Percentiles rank a stretch among this genome's conserved stretches.
Conservation (phyloP, 2,113 vertebrate genomes). For the Clupea harengus region DNA sequence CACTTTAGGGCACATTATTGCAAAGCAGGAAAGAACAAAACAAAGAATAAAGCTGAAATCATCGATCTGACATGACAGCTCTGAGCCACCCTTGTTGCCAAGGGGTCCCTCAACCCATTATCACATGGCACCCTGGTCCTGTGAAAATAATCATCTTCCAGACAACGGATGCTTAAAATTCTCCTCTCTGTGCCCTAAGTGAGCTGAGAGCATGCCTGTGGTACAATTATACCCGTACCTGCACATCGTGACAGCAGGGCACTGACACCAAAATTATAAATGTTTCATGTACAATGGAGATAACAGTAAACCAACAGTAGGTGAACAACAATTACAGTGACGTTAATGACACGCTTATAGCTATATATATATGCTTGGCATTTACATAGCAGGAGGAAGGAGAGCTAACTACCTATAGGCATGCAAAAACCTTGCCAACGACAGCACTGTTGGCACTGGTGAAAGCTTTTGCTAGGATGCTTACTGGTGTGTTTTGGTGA, state of each 20-base stretch:
- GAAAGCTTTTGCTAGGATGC: no score
- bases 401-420: no score
- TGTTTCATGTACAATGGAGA: neutral
- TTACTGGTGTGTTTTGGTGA: no score
- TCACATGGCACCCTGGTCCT: constrained; percentile 50
- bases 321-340: neutral
- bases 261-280: neutral
- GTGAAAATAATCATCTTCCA: constrained; percentile 21
- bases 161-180: neutral
- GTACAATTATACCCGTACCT: neutral
- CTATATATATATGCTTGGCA: neutral
- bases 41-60: constrained; percentile 45
- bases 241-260: neutral
- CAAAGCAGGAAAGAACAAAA: constrained; percentile 58
- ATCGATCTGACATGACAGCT: constrained; percentile 67
- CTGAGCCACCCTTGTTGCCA: constrained; percentile 46
- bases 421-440: no score
- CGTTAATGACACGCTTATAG: neutral
- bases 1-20: neutral
- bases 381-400: neutral
- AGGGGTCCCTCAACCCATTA: constrained; percentile 64
- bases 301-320: neutral
- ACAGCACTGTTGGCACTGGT: no score
- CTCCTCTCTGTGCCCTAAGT: neutral
- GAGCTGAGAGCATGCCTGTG: neutral